Base-by-base conservation (phyloP, 2,797 vertebrate species). In the Periparus ater region DNA sequence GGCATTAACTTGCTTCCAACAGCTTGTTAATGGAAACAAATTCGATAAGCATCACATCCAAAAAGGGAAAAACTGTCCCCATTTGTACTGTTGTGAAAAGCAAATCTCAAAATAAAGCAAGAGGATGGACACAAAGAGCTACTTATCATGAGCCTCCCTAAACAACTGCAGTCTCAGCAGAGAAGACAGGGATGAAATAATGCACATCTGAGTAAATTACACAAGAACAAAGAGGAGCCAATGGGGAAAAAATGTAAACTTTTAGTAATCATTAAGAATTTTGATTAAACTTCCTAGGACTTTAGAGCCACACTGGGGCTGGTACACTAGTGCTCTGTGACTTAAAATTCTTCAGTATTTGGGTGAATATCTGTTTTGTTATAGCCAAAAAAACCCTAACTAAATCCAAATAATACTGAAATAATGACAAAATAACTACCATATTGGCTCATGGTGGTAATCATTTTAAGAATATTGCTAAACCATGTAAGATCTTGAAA, bases 1-100 rank as follows among this genome's bases (percentile, higher is more conserved):
- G 42, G 68, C 60, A 72, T 85, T 88, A 87, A 95, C 71, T 77
- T 68, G 63, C 26, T 82, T 88, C 57, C 81, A 92, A 89, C 66
- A 84, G 60, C 45, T 72, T 96, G 77, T 91, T 85, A 92, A 78
- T 48, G 57, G 73, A 88, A 80, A 38, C 6, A 21, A 93, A 81
- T 58, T 61, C 85, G 74, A 73, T 34, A 80, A 83, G 55, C 20
- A 93, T 40, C 70, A n/a, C 29, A 30, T 29, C 30, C 40, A 65
- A 77, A 38, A 81, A 85, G 38, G 11, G 25, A 47, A 16, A 89
- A 95, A 81, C 58, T 51, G 54, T 58, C 76, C 54, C n/a, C 3
- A 1, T 87, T 93, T 54, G 54, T 54, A 75, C 38, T 34, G 25
- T 17, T 85, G 22, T 20, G 22, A 61, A 94, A 91, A 93, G 30